phyloP scores from a whole-genome alignment of 1,140 invertebrate species.

The Rhyacophila brunnea region DNA sequence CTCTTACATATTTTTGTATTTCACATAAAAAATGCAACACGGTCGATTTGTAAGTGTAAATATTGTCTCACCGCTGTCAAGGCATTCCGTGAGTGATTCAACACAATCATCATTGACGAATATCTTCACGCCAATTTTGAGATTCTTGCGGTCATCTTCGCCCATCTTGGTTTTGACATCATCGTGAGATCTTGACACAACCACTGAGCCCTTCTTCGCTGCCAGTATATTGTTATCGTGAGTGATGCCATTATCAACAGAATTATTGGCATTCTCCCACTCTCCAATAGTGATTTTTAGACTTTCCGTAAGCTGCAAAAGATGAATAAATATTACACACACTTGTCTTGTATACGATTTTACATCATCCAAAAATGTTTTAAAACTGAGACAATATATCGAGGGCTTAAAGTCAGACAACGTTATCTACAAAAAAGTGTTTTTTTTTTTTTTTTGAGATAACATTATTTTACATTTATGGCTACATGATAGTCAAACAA shows the following conservation, averaged over 20 bases:
- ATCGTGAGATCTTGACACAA: constrained; percentile 54
- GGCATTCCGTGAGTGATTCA: constrained; percentile 53
- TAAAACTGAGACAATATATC: not conserved
- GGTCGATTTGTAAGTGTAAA: no score
- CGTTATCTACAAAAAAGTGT: no score
- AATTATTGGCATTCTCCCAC: constrained; percentile 41
- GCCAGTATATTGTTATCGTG: constrained; percentile 26
- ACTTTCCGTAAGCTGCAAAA: constrained; percentile 68
- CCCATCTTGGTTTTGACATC: constrained; percentile 59
- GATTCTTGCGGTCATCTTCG: constrained; percentile 59
- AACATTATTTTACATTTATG: no score
- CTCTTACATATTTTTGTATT: no score
- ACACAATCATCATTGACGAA: constrained; percentile 61
- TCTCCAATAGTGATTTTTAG: constrained; percentile 65
- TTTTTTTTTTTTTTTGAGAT: no score
- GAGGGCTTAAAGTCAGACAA: not conserved
- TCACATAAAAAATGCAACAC: no score
- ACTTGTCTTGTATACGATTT: constrained; percentile 2
- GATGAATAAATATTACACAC: not conserved
- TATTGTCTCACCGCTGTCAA: constrained; percentile 59
- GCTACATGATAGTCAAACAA: not conserved
- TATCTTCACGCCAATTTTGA: constrained; percentile 66
- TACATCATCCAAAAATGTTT: not conserved
- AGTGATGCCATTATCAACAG: constrained; percentile 42
- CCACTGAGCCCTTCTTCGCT: constrained; percentile 40